Evolutionary conservation across 2,797 vertebrate species (phyloP).

Genomic region (Myotis vivesi): DNA sequence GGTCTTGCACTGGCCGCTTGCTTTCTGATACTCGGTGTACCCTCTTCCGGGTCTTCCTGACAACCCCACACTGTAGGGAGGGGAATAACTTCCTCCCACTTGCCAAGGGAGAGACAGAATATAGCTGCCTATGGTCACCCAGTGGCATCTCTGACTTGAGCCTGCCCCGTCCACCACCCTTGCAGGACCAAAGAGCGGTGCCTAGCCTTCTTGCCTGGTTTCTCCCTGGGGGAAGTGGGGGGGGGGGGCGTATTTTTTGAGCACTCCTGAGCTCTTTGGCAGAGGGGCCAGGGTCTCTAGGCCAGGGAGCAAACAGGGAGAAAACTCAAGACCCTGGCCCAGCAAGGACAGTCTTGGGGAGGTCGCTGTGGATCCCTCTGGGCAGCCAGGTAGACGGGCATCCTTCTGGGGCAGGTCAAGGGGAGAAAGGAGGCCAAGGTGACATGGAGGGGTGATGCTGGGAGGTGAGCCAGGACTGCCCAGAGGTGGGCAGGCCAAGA

Average conservation of each 20-base stretch:
- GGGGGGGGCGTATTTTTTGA: not conserved
- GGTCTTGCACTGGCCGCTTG: not conserved
- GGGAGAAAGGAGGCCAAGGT: not conserved
- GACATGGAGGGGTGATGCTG: not conserved
- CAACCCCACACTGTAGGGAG: too few relatives aligned
- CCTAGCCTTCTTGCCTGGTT: not conserved
- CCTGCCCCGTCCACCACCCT: not conserved
- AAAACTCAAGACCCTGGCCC: not conserved
- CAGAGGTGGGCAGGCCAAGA: too few relatives aligned
- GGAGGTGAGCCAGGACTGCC: not conserved
- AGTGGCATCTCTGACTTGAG: rapidly evolving
- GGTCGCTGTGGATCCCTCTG: not conserved
- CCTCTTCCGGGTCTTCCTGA: not conserved
- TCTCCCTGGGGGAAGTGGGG: not conserved
- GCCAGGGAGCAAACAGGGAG: not conserved
- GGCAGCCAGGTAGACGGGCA: too few relatives aligned
- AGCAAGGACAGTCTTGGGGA: not conserved
- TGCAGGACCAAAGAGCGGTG: not conserved
- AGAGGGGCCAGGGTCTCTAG: not conserved
- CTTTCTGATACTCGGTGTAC: not conserved
- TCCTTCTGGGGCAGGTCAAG: not conserved
- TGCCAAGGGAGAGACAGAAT: not conserved
- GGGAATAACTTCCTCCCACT: not conserved
- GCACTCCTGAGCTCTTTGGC: not conserved
- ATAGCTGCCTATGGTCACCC: too few relatives aligned